Evolutionary conservation across 2,888 invertebrate species (phyloP), one percentile per base, ranked within the genome.

Genomic region (Pachymerium ferrugineum): DNA sequence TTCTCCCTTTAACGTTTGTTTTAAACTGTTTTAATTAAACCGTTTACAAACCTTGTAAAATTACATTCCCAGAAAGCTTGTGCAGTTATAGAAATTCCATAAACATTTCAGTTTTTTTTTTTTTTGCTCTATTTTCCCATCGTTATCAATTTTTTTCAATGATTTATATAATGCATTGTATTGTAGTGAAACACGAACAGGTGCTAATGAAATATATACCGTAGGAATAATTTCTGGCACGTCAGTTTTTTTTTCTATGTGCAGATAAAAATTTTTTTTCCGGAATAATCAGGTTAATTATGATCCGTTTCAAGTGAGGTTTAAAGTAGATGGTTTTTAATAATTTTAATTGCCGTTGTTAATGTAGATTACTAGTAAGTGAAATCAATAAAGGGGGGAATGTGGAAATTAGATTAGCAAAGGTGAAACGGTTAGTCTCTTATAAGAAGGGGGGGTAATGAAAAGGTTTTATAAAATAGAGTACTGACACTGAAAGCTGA

Each of bases 391-490:
- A 28, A 28, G 22, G n/a, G n/a, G n/a, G 10, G 25, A 28, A 62
- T 8, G 62, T 28, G 12, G 12, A 28, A 62, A 62, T 62, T 62
- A 28, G 62, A 62, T 62, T 62, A 62, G 62, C 14, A 8, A 28
- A 62, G 62, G 62, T 62, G 28, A 62, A 62, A 62, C 8, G 62
- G n/a, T 10, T 19, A 10, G 62, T 1, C 25, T 62, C 28, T 22
- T 25, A 28, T 10, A 28, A 62, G 25, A 28, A 62, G 28, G 25
- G n/a, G n/a, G 14, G 62, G 62, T 62, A 62, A 62, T 62, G 62
- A 62, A 62, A 62, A 22, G 62, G 22, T 62, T 62, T 28, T n/a
- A n/a, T n/a, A n/a, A n/a, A 62, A 62, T 28, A 62, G 62, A 28
- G 62, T 3, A 62, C 28, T 25, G 28, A 3, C 28, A n/a, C n/a